Evolutionary conservation across 2,888 invertebrate genomes (phyloP), one percentile per base, ranked within the genome.

Genomic region (Stenoptilia bipunctidactyla): DNA sequence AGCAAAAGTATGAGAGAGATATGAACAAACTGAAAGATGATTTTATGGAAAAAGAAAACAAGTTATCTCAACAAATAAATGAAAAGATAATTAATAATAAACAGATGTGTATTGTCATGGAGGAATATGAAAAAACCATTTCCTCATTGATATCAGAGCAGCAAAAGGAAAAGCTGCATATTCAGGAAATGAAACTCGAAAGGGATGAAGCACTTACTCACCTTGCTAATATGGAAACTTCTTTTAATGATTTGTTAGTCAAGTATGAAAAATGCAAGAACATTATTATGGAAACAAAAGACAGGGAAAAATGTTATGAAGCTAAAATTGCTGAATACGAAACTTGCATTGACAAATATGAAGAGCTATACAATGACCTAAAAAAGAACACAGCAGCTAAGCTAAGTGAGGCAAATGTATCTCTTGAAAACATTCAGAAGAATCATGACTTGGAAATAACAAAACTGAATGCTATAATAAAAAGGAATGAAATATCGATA

Each of bases 331-430:
- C 85, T 27, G 89, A 91, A 45, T 89, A 89, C 64, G 89, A 92
- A 65, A 85, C 83, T 30, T 90, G 89, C 12, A 77, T 92, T 43
- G 87, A 89, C 50, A 89, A 65, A 82, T 90, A 93, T 69, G 93
- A 94, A 59, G 89, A 89, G 45, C 88, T 93, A 62, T 94, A 96
- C 64, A 91, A 92, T 45, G 89, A 90, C 53, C 85, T 97, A 46
- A 94, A 94, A 71, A 87, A 89, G 53, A 91, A 94, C 54, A 96
- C 97, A 39, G 90, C 92, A 68, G 90, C 92, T 46, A 93, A 93
- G 68, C 86, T 97, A 50, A 90, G 63, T 33, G 76, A 74, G 51
- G 80, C 80, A 15, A 96, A 95, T 76, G 88, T 90, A 61, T 96
- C 96, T 61, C 86, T 96, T 53, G 92, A 92, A 39, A 85, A 85